phyloP scores from a whole-genome alignment of 2,888 invertebrate species.

The Idaea biselata region DNA sequence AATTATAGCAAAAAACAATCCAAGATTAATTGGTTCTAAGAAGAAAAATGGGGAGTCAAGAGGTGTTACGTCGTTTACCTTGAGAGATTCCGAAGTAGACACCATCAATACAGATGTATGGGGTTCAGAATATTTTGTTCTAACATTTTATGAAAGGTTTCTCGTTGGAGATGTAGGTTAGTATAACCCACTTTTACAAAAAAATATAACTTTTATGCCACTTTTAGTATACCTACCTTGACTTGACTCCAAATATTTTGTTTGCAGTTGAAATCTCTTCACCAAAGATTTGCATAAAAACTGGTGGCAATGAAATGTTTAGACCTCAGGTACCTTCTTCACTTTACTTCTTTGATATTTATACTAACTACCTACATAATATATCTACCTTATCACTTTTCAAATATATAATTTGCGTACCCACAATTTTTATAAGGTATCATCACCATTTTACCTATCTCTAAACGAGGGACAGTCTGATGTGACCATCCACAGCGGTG shows the following conservation, averaged over 20 bases:
- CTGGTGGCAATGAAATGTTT: slow-evolving; percentile 80
- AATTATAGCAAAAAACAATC: slow-evolving; percentile 84
- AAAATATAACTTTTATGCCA: too few relatives aligned
- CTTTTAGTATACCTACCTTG: too few relatives aligned
- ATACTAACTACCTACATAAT: too few relatives aligned
- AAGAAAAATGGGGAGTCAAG: slow-evolving; percentile 77
- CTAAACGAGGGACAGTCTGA: slow-evolving; percentile 84
- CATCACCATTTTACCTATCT: slow-evolving; percentile 83
- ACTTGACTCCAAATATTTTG: too few relatives aligned
- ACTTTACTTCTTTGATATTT: background rate
- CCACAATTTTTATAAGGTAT: slow-evolving; percentile 74
- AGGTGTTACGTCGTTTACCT: slow-evolving; percentile 88
- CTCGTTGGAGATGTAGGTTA: slow-evolving; percentile 86
- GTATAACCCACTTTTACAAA: slow-evolving; percentile 22
- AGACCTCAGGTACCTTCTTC: slow-evolving; percentile 82
- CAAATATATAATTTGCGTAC: background rate
- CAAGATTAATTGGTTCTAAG: slow-evolving; percentile 73
- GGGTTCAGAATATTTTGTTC: slow-evolving; percentile 84
- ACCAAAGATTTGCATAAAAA: slow-evolving; percentile 81
- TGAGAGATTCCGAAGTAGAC: slow-evolving; percentile 86
- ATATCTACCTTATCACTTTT: too few relatives aligned
- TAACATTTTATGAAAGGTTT: slow-evolving; percentile 82
- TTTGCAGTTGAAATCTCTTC: slow-evolving; percentile 84
- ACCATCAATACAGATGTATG: slow-evolving; percentile 89
- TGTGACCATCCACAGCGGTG: slow-evolving; percentile 80